Evolutionary conservation across 2,113 vertebrate species (phyloP), one percentile per base, ranked within the genome.

Genomic region (Potamarius usumacintae): DNA sequence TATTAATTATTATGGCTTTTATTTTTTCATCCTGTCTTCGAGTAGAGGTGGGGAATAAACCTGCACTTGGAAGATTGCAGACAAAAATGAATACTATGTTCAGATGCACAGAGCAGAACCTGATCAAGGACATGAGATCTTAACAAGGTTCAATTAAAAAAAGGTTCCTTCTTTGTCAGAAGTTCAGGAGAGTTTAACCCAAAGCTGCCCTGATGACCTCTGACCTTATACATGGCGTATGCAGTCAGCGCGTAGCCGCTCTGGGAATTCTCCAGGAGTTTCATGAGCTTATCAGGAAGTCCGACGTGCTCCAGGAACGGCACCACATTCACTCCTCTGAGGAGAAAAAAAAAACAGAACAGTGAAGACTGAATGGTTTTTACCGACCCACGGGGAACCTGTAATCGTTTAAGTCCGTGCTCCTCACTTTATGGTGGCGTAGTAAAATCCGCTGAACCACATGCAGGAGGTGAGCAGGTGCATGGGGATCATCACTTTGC

Each of bases 381-480:
- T 12, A 30, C 25, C 6, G 7, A 69, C 9, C 69, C 63, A 71
- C 0, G 12, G 2, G 22, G 11, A 11, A 58, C 4, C n/a, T 63
- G 34, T n/a, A 77, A 62, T n/a, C 15, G 20, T 25, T 17, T 7
- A 4, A 1, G 15, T 1, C 17, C 5, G 6, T 34, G 87, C 98
- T 98, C 95, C 98, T 98, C 95, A 99, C 98, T 98, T 97, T 94
- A 98, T 97, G 90, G 97, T 96, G 93, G 97, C 97, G 84, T 99
- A 99, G 91, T 99, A 99, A 95, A 99, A 99, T 25, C 96, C 93
- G 90, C 98, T 97, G 91, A 99, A 97, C 97, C 98, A 99, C 65
- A 98, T 53, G 10, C 95, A 95, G 87, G 98, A 99, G 15, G 97
- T 99, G 89, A 98, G 7, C 80, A 99, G 94, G 89, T 99, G 98